Percentiles rank a stretch among this genome's conserved stretches.
phyloP scores from a whole-genome alignment of 35 echinoderm and acorn worm genomes.

The Holothuria glaberrima region DNA sequence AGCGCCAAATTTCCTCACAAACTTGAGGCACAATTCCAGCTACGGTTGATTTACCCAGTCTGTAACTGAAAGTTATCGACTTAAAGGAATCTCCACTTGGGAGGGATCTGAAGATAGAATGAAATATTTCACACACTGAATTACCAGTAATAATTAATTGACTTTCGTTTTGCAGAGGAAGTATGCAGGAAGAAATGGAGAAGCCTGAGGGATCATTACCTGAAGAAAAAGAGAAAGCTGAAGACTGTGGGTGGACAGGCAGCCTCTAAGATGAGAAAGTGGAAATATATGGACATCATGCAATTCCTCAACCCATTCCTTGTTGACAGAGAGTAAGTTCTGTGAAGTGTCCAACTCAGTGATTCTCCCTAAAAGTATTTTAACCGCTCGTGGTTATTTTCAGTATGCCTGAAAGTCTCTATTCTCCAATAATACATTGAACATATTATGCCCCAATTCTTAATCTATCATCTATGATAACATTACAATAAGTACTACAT shows the following conservation, averaged over 20 bases:
- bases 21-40: neutral
- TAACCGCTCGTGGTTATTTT: neutral
- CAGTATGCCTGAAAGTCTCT: neutral
- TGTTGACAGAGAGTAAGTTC: slow-evolving; percentile 1
- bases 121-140: slow-evolving; percentile 6
- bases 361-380: neutral
- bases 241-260: neutral
- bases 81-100: too few species aligned
- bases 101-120: neutral
- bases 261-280: neutral
- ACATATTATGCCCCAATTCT: neutral
- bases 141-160: neutral
- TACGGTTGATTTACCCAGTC: neutral
- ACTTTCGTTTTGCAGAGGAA: slow-evolving; percentile 5
- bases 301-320: neutral
- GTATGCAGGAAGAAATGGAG: neutral
- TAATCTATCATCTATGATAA: slow-evolving; percentile 1
- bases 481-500: neutral
- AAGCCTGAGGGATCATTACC: neutral
- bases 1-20: slow-evolving; percentile 12
- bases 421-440: neutral
- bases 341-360: slow-evolving; percentile 13
- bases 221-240: neutral
- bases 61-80: too few species aligned
- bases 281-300: slow-evolving; percentile 2